Percentiles rank a stretch among this genome's conserved stretches.
Conservation (phyloP, 2,113 vertebrate species). For the Plecotus auritus region DNA sequence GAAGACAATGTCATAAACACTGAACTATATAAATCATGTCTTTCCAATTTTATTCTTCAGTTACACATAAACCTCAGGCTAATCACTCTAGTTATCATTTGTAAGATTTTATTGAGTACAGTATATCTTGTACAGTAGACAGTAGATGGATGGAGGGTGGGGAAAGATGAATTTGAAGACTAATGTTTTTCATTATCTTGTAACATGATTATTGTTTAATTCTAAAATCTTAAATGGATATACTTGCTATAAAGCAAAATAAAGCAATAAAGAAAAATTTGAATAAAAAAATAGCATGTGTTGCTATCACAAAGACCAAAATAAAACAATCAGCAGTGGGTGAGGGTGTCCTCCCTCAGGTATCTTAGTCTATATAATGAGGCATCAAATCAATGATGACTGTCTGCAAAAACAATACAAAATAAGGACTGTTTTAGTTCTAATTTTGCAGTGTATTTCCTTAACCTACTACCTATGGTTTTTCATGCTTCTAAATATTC, state of each 20-base stretch:
- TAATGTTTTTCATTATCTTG: not conserved
- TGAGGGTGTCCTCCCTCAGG: not conserved
- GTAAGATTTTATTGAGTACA: not conserved
- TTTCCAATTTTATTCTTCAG: not conserved
- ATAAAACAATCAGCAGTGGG: not conserved
- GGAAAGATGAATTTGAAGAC: not conserved
- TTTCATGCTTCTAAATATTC: not conserved
- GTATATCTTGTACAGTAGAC: not conserved
- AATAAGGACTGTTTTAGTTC: not conserved
- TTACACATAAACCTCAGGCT: not conserved
- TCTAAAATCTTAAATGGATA: not conserved
- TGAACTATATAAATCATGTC: not conserved
- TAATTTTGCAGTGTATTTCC: not conserved
- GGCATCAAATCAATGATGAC: not conserved
- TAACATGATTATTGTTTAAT: not conserved
- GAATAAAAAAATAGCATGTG: not conserved
- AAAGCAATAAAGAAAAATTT: not conserved
- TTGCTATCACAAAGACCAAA: not conserved
- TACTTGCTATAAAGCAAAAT: not conserved
- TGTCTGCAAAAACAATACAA: not conserved
- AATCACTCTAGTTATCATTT: not conserved
- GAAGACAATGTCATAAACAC: not conserved
- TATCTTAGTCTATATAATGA: not conserved
- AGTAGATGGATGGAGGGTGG: not conserved
- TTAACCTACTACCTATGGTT: not conserved